Conservation (phyloP, 1,140 invertebrate species). For the Danaus melanippus region DNA sequence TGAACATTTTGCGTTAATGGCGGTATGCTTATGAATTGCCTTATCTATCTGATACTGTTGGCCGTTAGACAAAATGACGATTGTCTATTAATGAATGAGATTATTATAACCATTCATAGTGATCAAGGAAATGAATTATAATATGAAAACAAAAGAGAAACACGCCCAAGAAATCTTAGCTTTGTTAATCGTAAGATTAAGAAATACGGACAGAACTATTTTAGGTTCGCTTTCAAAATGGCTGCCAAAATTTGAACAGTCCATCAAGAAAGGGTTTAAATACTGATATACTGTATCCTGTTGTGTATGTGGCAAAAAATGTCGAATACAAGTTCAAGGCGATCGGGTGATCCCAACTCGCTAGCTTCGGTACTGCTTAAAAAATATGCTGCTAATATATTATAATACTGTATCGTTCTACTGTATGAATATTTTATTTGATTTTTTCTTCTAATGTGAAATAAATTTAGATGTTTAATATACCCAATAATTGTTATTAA, state of each 20-base stretch:
- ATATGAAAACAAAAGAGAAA: too few species aligned
- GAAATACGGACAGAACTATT: constrained; percentile 14
- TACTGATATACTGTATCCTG: constrained; percentile 53
- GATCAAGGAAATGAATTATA: too few species aligned
- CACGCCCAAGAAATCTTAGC: too few species aligned
- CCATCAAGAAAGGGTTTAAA: constrained; percentile 57
- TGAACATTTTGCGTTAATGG: constrained; percentile 18
- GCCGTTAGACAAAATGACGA: too few species aligned
- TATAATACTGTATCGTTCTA: neutral
- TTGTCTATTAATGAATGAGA: constrained; percentile 6
- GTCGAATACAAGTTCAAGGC: constrained; percentile 65
- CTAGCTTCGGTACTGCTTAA: constrained; percentile 26
- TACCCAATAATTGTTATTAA: too few species aligned
- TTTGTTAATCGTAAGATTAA: too few species aligned
- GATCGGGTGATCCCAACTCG: constrained; percentile 52
- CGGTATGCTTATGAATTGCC: constrained; percentile 16
- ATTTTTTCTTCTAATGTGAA: neutral
- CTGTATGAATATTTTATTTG: neutral
- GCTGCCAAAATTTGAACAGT: constrained; percentile 37
- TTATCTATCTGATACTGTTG: constrained; percentile 23
- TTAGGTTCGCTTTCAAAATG: constrained; percentile 23
- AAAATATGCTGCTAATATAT: constrained; percentile 14
- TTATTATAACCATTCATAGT: too few species aligned
- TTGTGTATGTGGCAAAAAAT: constrained; percentile 61
- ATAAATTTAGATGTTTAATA: too few species aligned